These are phyloP conservation scores for Synanthedon tipuliformis DNA, from an alignment of 2,888 invertebrate species.

Conservation along the genomic window DNA sequence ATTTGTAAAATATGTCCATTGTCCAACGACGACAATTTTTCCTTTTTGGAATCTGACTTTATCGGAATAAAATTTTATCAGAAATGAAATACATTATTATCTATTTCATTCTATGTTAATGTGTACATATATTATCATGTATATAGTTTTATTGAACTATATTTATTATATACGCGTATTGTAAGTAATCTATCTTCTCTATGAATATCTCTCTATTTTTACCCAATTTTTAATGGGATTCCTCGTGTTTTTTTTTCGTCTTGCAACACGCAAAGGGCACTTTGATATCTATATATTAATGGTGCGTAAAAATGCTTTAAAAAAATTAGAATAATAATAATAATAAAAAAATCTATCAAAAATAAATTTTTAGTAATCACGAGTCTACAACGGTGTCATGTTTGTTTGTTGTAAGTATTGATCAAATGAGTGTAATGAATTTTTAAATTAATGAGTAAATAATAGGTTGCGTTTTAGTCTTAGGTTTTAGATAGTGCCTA, in stretches of 20 bases:
- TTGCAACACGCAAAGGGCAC: neutral
- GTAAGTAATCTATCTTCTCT: neutral
- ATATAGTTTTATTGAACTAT: neutral
- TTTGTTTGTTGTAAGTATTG: too few relatives aligned
- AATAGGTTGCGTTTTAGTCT: neutral
- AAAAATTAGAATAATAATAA: neutral
- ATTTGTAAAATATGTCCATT: too few relatives aligned
- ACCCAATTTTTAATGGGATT: too few relatives aligned
- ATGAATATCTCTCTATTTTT: neutral
- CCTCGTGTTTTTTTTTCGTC: too few relatives aligned
- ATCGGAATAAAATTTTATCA: too few relatives aligned
- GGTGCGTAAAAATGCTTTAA: conserved; percentile 11
- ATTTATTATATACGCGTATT: neutral
- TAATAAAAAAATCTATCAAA: too few relatives aligned
- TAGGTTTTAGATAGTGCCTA: neutral
- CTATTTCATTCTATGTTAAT: too few relatives aligned
- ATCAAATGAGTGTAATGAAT: too few relatives aligned
- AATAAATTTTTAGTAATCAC: neutral
- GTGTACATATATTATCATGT: neutral
- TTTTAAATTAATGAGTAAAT: neutral
- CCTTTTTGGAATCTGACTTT: too few relatives aligned
- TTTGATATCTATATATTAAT: neutral
- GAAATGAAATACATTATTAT: too few relatives aligned
- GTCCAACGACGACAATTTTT: too few relatives aligned
- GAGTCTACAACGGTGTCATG: neutral